Conservation (phyloP, 2,113 vertebrate genomes). For the Dromiciops gliroides region DNA sequence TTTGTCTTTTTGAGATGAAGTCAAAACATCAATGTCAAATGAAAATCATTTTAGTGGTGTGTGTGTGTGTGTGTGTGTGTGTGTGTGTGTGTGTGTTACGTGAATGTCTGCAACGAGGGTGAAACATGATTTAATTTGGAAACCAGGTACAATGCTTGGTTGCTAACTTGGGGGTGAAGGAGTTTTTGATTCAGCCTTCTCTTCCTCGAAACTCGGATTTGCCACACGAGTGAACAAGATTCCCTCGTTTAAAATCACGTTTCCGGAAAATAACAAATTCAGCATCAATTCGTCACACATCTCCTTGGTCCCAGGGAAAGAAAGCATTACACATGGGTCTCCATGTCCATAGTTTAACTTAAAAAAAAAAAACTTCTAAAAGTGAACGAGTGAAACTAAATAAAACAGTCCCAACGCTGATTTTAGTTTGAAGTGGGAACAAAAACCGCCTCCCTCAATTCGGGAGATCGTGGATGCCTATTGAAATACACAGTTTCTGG, state of each 20-base stretch:
- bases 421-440: conserved; percentile 3
- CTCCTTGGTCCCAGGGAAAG: conserved; percentile 18
- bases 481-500: neutral
- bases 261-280: neutral
- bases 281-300: neutral
- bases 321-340: conserved; percentile 5
- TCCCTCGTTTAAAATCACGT: neutral
- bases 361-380: conserved; percentile 3
- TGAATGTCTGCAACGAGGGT: fast-evolving
- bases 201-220: neutral
- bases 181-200: neutral
- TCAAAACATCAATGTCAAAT: conserved; percentile 74
- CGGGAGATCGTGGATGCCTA: neutral
- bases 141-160: neutral
- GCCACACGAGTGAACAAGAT: neutral
- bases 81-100: neutral
- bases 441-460: neutral
- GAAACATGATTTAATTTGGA: neutral
- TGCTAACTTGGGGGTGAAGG: neutral
- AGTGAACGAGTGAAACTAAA: neutral
- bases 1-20: conserved; percentile 81
- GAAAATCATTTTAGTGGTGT: conserved; percentile 47
- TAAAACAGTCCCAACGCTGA: neutral
- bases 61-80: neutral
- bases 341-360: neutral